These are phyloP conservation scores for Ips nitidus DNA, from an alignment of 1,140 invertebrate genomes.

Conservation along the genomic window DNA sequence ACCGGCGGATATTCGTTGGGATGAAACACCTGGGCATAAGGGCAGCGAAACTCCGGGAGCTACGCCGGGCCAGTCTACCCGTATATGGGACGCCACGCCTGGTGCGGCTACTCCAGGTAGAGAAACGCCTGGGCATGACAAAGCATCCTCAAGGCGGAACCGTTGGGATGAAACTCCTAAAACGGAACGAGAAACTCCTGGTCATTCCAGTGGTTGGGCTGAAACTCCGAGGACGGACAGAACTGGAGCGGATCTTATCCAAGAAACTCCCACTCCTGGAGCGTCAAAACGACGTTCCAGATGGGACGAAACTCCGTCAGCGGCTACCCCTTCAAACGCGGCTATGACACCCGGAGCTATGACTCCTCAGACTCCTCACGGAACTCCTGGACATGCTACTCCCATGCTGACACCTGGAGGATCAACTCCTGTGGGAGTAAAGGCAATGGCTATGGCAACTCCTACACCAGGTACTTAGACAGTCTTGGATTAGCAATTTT, in stretches of 20 bases:
- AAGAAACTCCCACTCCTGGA: conserved; percentile 87
- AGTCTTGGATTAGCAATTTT: neutral
- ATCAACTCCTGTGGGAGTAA: conserved; percentile 90
- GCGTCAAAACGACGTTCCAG: conserved; percentile 77
- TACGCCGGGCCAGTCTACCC: conserved; percentile 81
- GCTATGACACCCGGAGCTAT: conserved; percentile 69
- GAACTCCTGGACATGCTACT: conserved; percentile 65
- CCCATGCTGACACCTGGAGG: conserved; percentile 74
- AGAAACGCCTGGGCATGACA: conserved; percentile 85
- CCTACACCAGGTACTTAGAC: conserved; percentile 73
- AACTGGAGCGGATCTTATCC: conserved; percentile 76
- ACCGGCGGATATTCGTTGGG: conserved; percentile 85
- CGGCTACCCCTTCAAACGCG: conserved; percentile 64
- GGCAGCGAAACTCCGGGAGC: conserved; percentile 85
- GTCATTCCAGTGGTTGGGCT: conserved; percentile 93
- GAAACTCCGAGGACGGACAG: conserved; percentile 96
- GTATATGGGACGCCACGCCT: conserved; percentile 94
- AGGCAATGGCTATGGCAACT: conserved; percentile 97
- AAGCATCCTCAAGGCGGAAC: conserved; percentile 82
- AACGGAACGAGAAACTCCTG: conserved; percentile 94
- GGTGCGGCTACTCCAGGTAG: conserved; percentile 81
- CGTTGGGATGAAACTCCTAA: conserved; percentile 99
- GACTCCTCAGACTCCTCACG: conserved; percentile 72
- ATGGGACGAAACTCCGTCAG: conserved; percentile 97
- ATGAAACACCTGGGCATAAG: conserved; percentile 93